A percentile compares a stretch with the other conserved stretches of the same genome.
phyloP scores from a whole-genome alignment of 2,888 invertebrate genomes.

The Megastigmus dorsalis region DNA sequence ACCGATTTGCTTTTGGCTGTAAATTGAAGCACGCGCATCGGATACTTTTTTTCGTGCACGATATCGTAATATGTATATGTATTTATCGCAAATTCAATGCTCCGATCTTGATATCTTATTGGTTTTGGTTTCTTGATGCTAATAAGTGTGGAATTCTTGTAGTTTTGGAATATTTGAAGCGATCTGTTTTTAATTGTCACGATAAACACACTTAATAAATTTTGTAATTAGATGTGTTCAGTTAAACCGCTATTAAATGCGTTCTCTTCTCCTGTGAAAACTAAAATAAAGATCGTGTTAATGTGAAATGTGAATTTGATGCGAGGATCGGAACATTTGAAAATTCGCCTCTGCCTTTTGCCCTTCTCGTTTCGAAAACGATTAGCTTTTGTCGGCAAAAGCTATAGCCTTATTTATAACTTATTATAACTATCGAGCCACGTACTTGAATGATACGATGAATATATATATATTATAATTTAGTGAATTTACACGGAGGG shows the following conservation, averaged over 20 bases:
- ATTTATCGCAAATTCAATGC: conserved; percentile 10
- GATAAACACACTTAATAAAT: too few species aligned
- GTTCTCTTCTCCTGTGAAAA: too few species aligned
- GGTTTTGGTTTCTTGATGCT: not conserved
- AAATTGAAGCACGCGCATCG: conserved; percentile 18
- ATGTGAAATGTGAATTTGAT: conserved; percentile 26
- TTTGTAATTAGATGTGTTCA: too few species aligned
- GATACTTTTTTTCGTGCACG: conserved; percentile 40
- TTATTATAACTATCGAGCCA: conserved; percentile 43
- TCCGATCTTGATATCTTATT: conserved; percentile 5
- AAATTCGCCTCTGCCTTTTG: not conserved
- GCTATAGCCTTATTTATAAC: conserved; percentile 48
- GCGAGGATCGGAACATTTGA: conserved; percentile 9
- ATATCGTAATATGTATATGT: conserved; percentile 35
- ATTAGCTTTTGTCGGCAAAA: conserved; percentile 26
- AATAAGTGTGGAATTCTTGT: too few species aligned
- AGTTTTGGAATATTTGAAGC: too few species aligned
- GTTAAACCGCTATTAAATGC: too few species aligned
- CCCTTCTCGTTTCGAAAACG: conserved; percentile 1
- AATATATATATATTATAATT: conserved; percentile 36
- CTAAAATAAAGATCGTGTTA: too few species aligned
- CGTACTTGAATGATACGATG: conserved; percentile 44
- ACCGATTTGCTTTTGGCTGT: conserved; percentile 6
- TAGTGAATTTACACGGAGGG: conserved; percentile 24
- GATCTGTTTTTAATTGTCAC: too few species aligned